Evolutionary conservation across 1,140 invertebrate genomes (phyloP), one percentile per base, ranked within the genome.

Genomic region (Mya arenaria): DNA sequence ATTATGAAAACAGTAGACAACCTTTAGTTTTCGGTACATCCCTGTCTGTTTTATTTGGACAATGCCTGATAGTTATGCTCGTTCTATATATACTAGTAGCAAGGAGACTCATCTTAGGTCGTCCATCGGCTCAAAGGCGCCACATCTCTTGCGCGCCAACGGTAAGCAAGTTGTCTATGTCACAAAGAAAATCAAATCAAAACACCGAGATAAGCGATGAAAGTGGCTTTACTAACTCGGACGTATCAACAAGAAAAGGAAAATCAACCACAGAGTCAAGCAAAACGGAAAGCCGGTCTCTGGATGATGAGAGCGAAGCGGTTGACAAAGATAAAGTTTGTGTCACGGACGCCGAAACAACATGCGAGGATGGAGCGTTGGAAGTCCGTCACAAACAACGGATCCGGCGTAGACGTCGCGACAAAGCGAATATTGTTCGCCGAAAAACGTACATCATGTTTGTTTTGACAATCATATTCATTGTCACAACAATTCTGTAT

Each of bases 361-460:
- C 10, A 10, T 8, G 23, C 8, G 28, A 60, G 28, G 28, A 8
- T 13, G 28, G 8, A 60, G 28, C 15, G 25, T 10, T 15, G 44
- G 44, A 10, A 56, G 28, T 6, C 6, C n/a, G 4, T 6, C 19
- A 23, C 4, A 19, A n/a, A 28, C n/a, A 4, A 56, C n/a, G 55
- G 28, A 56, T 23, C n/a, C 10, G 4, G 28, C 4, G n/a, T 19
- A 6, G 19, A 56, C 55, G 19, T 8, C 19, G 5, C 10, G 8
- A 55, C 0, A 4, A 23, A 8, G 6, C 44, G 4, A 36, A n/a
- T 23, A 30, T 28, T 25, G 58, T 77, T 5, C 5, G 37, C 23
- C 41, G 60, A 23, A 77, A 77, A 44, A 65, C 73, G 23, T 32
- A 44, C 17, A 77, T 77, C 19, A 77, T 77, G 73, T 63, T 77